A percentile compares a stretch with the other conserved stretches of the same genome.
Evolutionary conservation across 2,888 invertebrate genomes (phyloP).

Genomic region (Hyalella azteca): DNA sequence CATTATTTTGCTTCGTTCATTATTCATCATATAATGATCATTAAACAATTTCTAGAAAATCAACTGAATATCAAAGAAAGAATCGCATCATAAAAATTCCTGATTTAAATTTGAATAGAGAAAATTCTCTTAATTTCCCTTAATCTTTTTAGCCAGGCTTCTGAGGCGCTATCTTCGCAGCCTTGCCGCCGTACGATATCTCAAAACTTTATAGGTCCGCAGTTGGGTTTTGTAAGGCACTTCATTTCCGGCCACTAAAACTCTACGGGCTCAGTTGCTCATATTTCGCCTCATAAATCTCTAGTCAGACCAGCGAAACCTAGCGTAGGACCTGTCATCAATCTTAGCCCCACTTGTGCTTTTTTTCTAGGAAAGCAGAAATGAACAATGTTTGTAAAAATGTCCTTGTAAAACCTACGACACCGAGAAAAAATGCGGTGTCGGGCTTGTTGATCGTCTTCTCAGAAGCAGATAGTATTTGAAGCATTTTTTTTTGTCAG

Average conservation of each 20-base stretch:
- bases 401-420: neutral
- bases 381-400: slow-evolving; percentile 6
- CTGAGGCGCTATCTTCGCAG: no score
- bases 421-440: neutral
- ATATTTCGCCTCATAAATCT: slow-evolving; percentile 6
- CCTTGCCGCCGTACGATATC: neutral
- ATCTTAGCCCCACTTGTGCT: slow-evolving; percentile 9
- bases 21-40: no score
- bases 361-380: neutral
- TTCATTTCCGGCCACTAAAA: neutral
- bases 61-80: no score
- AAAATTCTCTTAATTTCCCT: no score
- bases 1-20: no score
- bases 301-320: neutral
- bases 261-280: neutral
- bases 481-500: no score
- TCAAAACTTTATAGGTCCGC: neutral
- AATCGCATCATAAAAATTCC: no score
- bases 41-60: no score
- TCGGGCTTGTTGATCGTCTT: neutral
- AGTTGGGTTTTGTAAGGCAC: slow-evolving; percentile 9
- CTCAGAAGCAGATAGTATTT: neutral
- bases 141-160: no score
- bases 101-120: no score
- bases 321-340: slow-evolving; percentile 14